Evolutionary conservation across 2,113 vertebrate species (phyloP).

Genomic region (Lipophrys pholis): DNA sequence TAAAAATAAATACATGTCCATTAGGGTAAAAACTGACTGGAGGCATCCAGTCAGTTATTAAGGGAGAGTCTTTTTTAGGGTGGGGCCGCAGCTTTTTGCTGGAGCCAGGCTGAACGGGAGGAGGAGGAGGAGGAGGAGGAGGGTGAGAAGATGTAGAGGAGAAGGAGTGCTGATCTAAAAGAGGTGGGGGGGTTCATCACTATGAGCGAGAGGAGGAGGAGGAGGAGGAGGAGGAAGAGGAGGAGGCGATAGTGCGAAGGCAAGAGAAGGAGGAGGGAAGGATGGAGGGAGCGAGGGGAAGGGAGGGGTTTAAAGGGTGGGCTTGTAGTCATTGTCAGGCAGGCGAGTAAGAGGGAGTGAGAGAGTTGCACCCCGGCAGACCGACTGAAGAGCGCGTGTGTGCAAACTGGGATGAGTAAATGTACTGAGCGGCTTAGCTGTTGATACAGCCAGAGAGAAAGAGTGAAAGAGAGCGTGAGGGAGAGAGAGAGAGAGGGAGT

Average conservation of each 20-base stretch:
- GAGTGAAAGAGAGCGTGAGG: conserved; percentile 59
- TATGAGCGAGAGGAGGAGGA: conserved; percentile 62
- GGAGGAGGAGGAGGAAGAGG: conserved; percentile 44
- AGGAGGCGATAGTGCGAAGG: conserved; percentile 49
- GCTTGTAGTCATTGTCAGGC: conserved; percentile 84
- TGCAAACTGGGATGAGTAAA: conserved; percentile 86
- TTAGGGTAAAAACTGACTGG: conserved; percentile 51
- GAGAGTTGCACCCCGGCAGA: conserved; percentile 72
- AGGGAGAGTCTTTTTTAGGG: conserved; percentile 67
- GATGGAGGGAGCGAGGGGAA: conserved; percentile 53
- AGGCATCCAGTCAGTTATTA: conserved; percentile 73
- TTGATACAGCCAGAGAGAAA: conserved; percentile 83
- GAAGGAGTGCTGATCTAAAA: conserved; percentile 63
- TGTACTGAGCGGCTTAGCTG: conserved; percentile 83
- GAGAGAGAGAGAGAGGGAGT: conserved; percentile 61
- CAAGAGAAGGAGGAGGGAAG: conserved; percentile 59
- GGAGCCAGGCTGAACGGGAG: conserved; percentile 50
- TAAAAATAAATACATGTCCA: conserved; percentile 24
- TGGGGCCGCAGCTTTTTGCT: conserved; percentile 76
- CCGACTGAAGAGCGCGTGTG: conserved; percentile 70
- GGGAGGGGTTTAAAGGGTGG: conserved; percentile 82
- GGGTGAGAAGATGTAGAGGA: conserved; percentile 66
- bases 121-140: conserved; percentile 39
- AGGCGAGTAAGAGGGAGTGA: conserved; percentile 74
- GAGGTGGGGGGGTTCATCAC: conserved; percentile 71